phyloP scores from a whole-genome alignment of 2,113 vertebrate genomes.

The Bagarius yarrelli region DNA sequence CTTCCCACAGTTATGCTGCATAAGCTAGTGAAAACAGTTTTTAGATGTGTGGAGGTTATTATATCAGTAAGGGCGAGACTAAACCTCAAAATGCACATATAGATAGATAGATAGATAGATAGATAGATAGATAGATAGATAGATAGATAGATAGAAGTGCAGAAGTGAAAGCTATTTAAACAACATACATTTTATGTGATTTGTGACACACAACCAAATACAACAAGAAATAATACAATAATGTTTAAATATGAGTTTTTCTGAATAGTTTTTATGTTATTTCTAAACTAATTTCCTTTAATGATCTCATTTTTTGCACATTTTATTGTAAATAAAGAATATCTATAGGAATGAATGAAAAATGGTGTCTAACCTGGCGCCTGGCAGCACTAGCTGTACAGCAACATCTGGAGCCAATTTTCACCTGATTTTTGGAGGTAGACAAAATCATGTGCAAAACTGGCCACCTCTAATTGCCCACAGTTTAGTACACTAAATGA shows the following conservation, averaged over 20 bases:
- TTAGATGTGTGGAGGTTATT: background rate
- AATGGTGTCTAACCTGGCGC: background rate
- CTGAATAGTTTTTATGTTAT: background rate
- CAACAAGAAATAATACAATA: background rate
- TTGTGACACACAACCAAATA: background rate
- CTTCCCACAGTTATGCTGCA: no score
- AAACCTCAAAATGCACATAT: no score
- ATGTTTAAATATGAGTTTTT: background rate
- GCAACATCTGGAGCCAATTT: slow-evolving; percentile 8
- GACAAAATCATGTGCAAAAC: slow-evolving; percentile 19
- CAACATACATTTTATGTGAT: no score
- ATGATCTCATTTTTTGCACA: background rate
- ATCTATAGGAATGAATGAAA: background rate
- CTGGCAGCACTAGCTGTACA: background rate
- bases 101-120: background rate
- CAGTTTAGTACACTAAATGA: background rate
- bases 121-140: background rate
- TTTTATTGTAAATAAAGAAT: background rate
- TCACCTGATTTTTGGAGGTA: slow-evolving; percentile 17
- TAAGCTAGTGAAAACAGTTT: background rate
- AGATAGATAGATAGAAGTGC: background rate
- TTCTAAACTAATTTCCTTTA: background rate
- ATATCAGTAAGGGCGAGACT: no score
- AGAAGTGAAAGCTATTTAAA: background rate
- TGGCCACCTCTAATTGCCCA: slow-evolving; percentile 23